phyloP scores from a whole-genome alignment of 2,113 vertebrate species.

The Oryzias woworae region DNA sequence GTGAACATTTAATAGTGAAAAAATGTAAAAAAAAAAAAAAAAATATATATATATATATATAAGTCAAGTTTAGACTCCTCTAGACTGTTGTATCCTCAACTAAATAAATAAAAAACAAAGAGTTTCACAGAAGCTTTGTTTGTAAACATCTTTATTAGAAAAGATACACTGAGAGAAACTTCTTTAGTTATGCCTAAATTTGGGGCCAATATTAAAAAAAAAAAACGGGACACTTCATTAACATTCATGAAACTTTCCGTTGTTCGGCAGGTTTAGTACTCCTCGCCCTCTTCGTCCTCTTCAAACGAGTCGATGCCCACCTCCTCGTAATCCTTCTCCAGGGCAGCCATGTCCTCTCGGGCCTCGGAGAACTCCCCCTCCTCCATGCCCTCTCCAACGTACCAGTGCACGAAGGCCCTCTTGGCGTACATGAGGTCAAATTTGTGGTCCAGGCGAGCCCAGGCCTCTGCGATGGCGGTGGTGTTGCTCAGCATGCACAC shows the following conservation, averaged over 20 bases:
- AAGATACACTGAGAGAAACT: conserved; percentile 36
- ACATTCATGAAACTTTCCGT: not conserved
- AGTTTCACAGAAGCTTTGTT: not conserved
- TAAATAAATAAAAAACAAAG: not conserved
- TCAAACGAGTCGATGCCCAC: conserved; percentile 75
- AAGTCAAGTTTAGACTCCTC: too few species aligned
- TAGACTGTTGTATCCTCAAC: too few species aligned
- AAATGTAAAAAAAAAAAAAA: too few species aligned
- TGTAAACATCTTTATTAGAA: conserved; percentile 57
- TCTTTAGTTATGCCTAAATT: not conserved
- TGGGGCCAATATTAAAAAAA: too few species aligned
- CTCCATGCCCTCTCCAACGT: conserved; percentile 85
- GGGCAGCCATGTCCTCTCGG: conserved; percentile 86
- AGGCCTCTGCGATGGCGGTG: conserved; percentile 86
- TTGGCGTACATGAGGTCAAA: conserved; percentile 88
- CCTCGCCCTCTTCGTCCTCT: conserved; percentile 61
- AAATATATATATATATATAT: too few species aligned
- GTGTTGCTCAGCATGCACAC: conserved; percentile 88
- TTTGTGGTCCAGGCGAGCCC: conserved; percentile 86
- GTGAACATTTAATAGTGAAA: too few species aligned
- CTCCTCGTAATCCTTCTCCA: conserved; percentile 90
- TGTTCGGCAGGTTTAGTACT: conserved; percentile 45
- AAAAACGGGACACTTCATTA: too few species aligned
- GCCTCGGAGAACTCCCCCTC: conserved; percentile 87
- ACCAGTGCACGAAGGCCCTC: conserved; percentile 86